Percentiles rank a stretch among this genome's conserved stretches.
These are phyloP conservation scores for Choloepus didactylus DNA, from an alignment of 2,797 vertebrate species.

Conservation along the genomic window DNA sequence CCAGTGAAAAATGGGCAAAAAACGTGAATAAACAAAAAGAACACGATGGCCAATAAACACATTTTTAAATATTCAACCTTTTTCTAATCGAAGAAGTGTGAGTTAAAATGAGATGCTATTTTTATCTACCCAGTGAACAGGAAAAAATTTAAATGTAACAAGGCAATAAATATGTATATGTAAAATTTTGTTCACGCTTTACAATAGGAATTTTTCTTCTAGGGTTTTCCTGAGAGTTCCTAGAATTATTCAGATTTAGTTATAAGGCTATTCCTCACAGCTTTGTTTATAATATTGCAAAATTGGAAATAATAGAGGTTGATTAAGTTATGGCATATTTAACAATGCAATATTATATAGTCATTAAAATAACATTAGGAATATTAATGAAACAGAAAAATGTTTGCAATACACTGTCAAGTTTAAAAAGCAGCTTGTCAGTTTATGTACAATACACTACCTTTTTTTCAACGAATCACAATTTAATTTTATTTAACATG, in stretches of 20 bases:
- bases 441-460: background rate
- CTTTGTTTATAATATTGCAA: conserved; percentile 50
- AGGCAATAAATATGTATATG: background rate
- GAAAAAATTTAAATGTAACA: conserved; percentile 35
- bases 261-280: conserved; percentile 4
- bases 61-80: conserved; percentile 46
- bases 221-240: conserved; percentile 55
- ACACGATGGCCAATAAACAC: background rate
- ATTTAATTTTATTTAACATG: conserved; percentile 46
- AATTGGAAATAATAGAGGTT: conserved; percentile 32
- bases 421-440: conserved; percentile 45
- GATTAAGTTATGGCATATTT: conserved; percentile 56
- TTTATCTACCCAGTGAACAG: conserved; percentile 39
- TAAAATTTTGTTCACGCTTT: conserved; percentile 45
- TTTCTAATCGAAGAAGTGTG: conserved; percentile 37
- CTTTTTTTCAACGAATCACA: background rate
- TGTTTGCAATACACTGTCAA: background rate
- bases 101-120: conserved; percentile 52
- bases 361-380: conserved; percentile 50
- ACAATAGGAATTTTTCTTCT: conserved; percentile 6
- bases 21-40: conserved; percentile 43
- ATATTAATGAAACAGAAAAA: conserved; percentile 56
- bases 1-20: conserved; percentile 5
- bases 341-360: conserved; percentile 26
- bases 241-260: background rate